Percentiles rank a stretch among this genome's conserved stretches.
These are phyloP conservation scores for Danio rerio DNA, from an alignment of 2,113 vertebrate genomes.

Conservation along the genomic window GRCz12tu NC_133179.1:4843001-4843500, in stretches of 20 bases:
- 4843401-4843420: slow-evolving; percentile 1
- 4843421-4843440: neutral
- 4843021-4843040: no score
- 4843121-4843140: neutral
- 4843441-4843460: neutral
- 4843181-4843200: neutral
- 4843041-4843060: neutral
- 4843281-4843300: neutral
- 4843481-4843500: slow-evolving; percentile 31
- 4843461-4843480: slow-evolving; percentile 5
- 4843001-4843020: no score
- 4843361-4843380: neutral
- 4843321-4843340: neutral
- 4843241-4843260: neutral
- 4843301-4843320: neutral
- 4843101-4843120: neutral
- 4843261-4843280: neutral
- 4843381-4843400: neutral
- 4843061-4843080: neutral
- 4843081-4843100: neutral
- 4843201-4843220: neutral
- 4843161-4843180: neutral
- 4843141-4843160: slow-evolving; percentile 22
- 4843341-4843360: slow-evolving; percentile 7
- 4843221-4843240: neutral